Evolutionary conservation across 2,113 vertebrate species (phyloP), one percentile per base, ranked within the genome.

Genomic region (Eonycteris spelaea): DNA sequence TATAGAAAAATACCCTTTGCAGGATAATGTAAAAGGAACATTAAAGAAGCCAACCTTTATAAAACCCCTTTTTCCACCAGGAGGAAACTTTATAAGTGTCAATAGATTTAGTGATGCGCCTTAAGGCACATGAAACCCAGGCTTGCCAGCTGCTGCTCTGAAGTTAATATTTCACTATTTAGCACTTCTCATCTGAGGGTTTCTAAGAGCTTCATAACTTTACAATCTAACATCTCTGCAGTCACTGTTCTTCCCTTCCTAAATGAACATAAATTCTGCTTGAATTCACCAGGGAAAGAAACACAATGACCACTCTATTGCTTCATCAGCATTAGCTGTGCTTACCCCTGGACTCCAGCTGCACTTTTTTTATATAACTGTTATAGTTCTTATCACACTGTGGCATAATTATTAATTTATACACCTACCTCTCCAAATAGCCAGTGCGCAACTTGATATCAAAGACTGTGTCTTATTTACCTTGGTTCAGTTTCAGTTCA

Each of bases 131-230:
- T 80, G 63, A 90, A 92, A 94, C 87, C 30, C n/a, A 67, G n/a
- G 38, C 48, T 92, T 77, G 28, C 22, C 74, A 82, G 38, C 35
- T 40, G 18, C 28, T 59, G 51, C 70, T 95, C n/a, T 61, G 57
- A 68, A 40, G 65, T 95, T 95, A 86, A 71, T 94, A 95, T 86
- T 80, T 97, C 68, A 74, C 45, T 83, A 15, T 38, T 87, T 13
- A 92, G 45, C 6, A 82, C 53, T 68, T 96, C 65, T 67, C 82
- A 79, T 86, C 40, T 55, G 48, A 88, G 55, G 24, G 2, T 82
- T 89, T 85, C 85, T 93, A 77, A 94, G 71, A 92, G 73, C 10
- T 96, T 92, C 86, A 53, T 74, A 92, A 94, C 16, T 84, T 93
- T 87, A 90, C 79, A 95, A 88, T 65, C 59, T 73, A 53, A 77